Conservation (phyloP, 1,140 invertebrate genomes). For the Lasioglossum baleicum region DNA sequence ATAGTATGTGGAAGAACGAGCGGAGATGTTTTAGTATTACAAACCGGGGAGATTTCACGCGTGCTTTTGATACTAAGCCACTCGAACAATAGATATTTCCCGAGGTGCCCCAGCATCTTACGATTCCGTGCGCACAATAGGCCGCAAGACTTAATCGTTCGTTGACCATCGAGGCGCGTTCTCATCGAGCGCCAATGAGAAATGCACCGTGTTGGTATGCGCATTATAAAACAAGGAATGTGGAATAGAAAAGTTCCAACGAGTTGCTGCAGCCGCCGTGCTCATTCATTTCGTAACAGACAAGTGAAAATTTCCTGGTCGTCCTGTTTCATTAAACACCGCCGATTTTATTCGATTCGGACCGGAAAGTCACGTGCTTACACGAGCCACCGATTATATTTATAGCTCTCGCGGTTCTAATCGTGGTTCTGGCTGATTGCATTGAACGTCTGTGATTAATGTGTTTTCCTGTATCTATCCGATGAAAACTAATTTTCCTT, state of each 20-base stretch:
- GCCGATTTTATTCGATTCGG: not conserved
- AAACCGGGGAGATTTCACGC: not conserved
- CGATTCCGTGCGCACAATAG: not conserved
- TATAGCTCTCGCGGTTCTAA: no score
- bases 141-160: conserved; percentile 8
- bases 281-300: conserved; percentile 13
- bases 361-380: not conserved
- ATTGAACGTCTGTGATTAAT: no score
- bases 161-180: not conserved
- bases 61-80: not conserved
- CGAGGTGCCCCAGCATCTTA: not conserved
- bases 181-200: not conserved
- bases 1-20: no score
- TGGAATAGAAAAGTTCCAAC: conserved; percentile 11
- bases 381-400: not conserved
- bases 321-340: conserved; percentile 28
- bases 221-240: conserved; percentile 12
- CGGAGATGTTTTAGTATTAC: not conserved
- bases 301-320: conserved; percentile 33
- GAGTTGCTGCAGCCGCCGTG: not conserved
- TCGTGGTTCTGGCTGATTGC: no score
- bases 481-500: no score
- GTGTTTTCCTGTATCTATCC: no score
- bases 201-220: not conserved
- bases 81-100: not conserved